Conservation (phyloP, 2,113 vertebrate species). For the Orycteropus afer region DNA sequence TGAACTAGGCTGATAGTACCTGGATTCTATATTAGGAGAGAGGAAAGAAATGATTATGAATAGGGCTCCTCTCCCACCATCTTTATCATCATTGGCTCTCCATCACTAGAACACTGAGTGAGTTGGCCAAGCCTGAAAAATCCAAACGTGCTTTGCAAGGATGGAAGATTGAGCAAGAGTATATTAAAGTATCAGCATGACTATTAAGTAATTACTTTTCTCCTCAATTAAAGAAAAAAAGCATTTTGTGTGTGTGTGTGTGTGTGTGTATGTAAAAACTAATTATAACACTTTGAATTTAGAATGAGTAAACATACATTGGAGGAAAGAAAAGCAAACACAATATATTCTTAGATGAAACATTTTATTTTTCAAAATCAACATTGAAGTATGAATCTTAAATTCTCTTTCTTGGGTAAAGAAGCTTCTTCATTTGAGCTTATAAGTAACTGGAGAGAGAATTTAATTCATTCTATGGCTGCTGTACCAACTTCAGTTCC, state of each 20-base stretch:
- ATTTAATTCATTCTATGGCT: neutral
- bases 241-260: neutral
- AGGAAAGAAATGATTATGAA: neutral
- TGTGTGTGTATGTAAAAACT: neutral
- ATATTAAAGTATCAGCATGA: neutral
- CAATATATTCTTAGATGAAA: neutral
- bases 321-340: neutral
- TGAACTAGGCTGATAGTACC: neutral
- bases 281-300: neutral
- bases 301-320: slow-evolving; percentile 12
- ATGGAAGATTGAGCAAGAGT: neutral
- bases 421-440: neutral
- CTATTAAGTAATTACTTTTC: neutral
- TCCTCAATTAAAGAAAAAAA: neutral
- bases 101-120: neutral
- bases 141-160: neutral
- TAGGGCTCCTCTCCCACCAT: neutral
- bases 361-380: slow-evolving; percentile 34
- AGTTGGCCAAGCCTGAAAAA: neutral
- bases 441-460: slow-evolving; percentile 15
- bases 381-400: slow-evolving; percentile 34
- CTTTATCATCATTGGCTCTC: neutral
- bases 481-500: neutral
- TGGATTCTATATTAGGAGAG: neutral
- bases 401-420: neutral